Percentiles rank a stretch among this genome's conserved stretches.
Conservation (phyloP, 1,140 invertebrate genomes). For the Gryon sp. region DNA sequence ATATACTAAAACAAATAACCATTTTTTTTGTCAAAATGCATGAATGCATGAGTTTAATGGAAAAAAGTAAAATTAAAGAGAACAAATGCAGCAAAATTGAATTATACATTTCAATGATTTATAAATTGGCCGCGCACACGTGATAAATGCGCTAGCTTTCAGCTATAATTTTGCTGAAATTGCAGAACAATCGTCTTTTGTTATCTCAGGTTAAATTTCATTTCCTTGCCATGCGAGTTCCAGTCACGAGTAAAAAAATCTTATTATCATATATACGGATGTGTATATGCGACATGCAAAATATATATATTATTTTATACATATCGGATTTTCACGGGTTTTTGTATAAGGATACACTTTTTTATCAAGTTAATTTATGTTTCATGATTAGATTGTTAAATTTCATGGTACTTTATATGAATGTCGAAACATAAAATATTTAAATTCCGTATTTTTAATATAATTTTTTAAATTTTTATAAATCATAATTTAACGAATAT, state of each 20-base stretch:
- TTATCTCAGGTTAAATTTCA: conserved; percentile 59
- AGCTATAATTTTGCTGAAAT: conserved; percentile 55
- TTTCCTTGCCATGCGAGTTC: conserved; percentile 52
- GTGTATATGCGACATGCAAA: conserved; percentile 8
- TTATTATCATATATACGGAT: conserved; percentile 39
- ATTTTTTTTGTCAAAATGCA: neutral
- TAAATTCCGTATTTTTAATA: too few relatives aligned
- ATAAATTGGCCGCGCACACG: conserved; percentile 31
- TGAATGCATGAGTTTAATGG: neutral
- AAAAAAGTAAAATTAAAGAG: neutral
- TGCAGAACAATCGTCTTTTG: conserved; percentile 60
- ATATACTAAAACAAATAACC: conserved; percentile 1
- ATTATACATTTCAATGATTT: conserved; percentile 50
- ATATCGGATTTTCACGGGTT: conserved; percentile 11
- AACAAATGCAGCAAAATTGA: conserved; percentile 7
- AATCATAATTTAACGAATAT: too few relatives aligned
- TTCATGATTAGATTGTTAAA: too few relatives aligned
- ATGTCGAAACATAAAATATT: too few relatives aligned
- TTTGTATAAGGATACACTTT: too few relatives aligned
- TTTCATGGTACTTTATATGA: too few relatives aligned
- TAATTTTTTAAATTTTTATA: too few relatives aligned
- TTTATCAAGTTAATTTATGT: too few relatives aligned
- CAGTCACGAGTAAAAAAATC: conserved; percentile 25
- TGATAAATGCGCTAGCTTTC: conserved; percentile 38
- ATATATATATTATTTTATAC: conserved; percentile 4